Evolutionary conservation across 2,888 invertebrate species (phyloP).

Genomic region (Tenthredo mesomela): DNA sequence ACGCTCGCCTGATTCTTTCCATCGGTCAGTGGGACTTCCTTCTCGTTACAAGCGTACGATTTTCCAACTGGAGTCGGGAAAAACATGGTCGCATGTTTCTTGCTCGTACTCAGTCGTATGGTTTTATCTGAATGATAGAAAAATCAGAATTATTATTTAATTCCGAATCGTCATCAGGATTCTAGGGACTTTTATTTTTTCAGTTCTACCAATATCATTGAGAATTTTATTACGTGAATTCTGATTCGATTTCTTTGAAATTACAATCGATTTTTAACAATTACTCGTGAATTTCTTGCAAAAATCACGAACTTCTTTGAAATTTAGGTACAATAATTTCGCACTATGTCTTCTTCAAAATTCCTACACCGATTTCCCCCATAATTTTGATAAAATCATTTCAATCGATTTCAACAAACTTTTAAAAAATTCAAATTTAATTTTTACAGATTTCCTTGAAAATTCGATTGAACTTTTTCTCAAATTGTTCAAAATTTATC

Average conservation of each 20-base stretch:
- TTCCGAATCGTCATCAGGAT: background rate
- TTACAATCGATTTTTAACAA: background rate
- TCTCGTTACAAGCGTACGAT: conserved; percentile 89
- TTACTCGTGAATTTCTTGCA: background rate
- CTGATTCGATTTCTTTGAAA: background rate
- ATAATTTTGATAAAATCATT: background rate
- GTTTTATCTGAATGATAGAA: conserved; percentile 72
- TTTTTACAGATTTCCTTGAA: background rate
- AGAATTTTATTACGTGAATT: background rate
- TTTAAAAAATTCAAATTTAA: background rate
- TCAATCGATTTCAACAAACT: background rate
- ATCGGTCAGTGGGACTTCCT: conserved; percentile 80
- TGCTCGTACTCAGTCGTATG: conserved; percentile 81
- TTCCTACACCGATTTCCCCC: background rate
- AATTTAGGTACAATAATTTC: no score
- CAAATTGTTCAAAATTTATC: background rate
- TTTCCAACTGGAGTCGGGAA: conserved; percentile 94
- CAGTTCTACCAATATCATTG: background rate
- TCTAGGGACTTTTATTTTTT: background rate
- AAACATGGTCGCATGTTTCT: conserved; percentile 82
- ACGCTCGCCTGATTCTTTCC: conserved; percentile 73
- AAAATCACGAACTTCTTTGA: background rate
- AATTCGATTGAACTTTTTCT: background rate
- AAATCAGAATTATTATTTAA: background rate
- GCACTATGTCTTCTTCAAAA: background rate